Evolutionary conservation across 1,140 invertebrate species (phyloP), one percentile per base, ranked within the genome.

Genomic region (Anoplophora glabripennis): DNA sequence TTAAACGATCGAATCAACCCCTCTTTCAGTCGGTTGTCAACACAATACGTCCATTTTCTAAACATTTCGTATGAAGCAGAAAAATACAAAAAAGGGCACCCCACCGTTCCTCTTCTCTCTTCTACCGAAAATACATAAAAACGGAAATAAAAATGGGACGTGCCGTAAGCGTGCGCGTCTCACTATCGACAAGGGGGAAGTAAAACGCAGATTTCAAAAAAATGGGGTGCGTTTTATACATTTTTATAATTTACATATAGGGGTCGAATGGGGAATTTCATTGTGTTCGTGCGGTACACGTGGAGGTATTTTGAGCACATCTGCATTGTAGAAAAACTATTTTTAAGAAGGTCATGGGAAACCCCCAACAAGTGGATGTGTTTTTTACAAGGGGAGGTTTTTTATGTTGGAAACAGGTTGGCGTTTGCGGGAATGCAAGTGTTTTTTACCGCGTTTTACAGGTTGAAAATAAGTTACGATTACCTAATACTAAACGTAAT

Each of bases 21-120:
- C 9, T 58, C 38, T 33, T n/a, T 35, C 49, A 41, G 52, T 48
- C 44, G 58, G 45, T 51, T 60, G 58, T 42, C 38, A 54, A 44
- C 37, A 54, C 35, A 54, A 54, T 54, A 44, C 52, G 33, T 14
- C 52, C 58, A 60, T 54, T 60, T 54, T 48, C 36, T 60, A 53
- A 47, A 41, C 18, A 33, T 42, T 52, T 53, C 47, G 35, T 41
- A 60, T 37, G 42, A 10, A 14, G 47, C 38, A 5, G 37, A 38
- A 54, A 54, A 28, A 28, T 28, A 28, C 21, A 28, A 28, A 54
- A 54, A 54, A 41, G n/a, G 40, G 3, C 12, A 42, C 40, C 52
- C 52, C 11, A 42, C 28, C 18, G n/a, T 33, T 42, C 48, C 57
- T 33, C 44, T 47, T 40, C n/a, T n/a, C n/a, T n/a, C n/a, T n/a